phyloP scores from a whole-genome alignment of 2,888 invertebrate genomes.

The Bimastos eiseni region DNA sequence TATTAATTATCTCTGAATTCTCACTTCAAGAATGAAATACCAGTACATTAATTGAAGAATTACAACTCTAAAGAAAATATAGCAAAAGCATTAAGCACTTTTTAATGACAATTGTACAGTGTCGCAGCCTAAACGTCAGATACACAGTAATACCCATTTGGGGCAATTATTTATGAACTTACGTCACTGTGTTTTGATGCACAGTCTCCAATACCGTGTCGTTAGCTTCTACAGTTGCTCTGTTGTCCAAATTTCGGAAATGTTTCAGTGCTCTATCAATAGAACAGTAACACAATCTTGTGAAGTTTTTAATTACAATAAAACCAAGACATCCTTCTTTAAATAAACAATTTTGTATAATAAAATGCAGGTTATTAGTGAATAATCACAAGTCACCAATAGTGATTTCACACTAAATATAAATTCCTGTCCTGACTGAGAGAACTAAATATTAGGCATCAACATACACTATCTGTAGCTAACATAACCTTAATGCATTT shows the following conservation, averaged over 20 bases:
- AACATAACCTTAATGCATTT: too few species aligned
- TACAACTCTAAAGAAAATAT: not conserved
- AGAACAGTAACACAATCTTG: not conserved
- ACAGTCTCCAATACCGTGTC: constrained; percentile 82
- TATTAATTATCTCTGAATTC: not conserved
- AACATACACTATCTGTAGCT: too few species aligned
- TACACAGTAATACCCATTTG: too few species aligned
- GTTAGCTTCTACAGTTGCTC: constrained; percentile 79
- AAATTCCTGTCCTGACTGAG: too few species aligned
- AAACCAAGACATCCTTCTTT: not conserved
- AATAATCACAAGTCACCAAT: too few species aligned
- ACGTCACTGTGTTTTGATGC: constrained; percentile 95
- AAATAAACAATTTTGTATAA: not conserved
- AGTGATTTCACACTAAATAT: too few species aligned
- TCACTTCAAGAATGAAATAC: not conserved
- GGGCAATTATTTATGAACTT: constrained; percentile 19
- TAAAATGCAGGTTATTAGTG: too few species aligned
- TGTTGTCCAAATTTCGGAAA: constrained; percentile 91
- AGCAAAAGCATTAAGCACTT: not conserved
- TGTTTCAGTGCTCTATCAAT: constrained; percentile 82
- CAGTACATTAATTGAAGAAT: not conserved
- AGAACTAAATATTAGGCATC: too few species aligned
- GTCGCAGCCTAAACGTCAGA: not conserved
- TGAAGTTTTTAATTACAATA: not conserved
- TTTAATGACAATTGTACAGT: not conserved